Evolutionary conservation across 2,113 vertebrate genomes (phyloP), one percentile per base, ranked within the genome.

Genomic region (Paralichthys olivaceus): DNA sequence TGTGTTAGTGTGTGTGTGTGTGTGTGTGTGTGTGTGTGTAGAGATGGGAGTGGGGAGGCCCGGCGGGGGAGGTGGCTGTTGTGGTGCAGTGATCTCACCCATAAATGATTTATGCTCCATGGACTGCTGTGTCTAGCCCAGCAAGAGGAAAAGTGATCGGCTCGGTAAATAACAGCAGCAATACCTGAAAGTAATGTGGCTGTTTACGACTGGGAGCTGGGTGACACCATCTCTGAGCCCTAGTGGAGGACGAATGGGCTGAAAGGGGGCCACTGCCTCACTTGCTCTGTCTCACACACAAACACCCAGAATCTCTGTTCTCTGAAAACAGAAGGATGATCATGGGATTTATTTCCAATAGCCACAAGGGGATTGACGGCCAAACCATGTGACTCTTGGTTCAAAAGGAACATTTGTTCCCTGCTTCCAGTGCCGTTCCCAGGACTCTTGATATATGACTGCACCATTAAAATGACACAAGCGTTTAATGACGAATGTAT

Each of bases 61-160:
- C 5, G 1, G 26, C 0, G 1, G 40, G 63, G 68, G 81, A 72
- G 85, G 73, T 71, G 74, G 57, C 83, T 75, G 69, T 69, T 86
- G 84, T 77, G 77, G 75, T 87, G 86, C 84, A 88, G 82, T 90
- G 90, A 90, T 88, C 85, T 91, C 88, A 89, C 91, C 84, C 80
- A 90, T 90, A 81, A 81, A 92, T 90, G 86, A 90, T 91, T 89
- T 81, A 91, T 74, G 70, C 83, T 67, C 80, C 81, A 85, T 88
- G 75, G 86, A 77, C 83, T 59, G 73, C 70, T 77, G 72, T 73
- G 81, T 76, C 82, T 73, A 20, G 63, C n/a, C 29, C 62, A 77
- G 68, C 58, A 19, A 23, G 60, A 19, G 25, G 63, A 58, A 34
- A 53, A 51, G 62, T 5, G 60, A 75, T 74, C 51, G 63, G 63